Evolutionary conservation across 1,140 invertebrate species (phyloP).

Genomic region (Geopemphigus sp.): DNA sequence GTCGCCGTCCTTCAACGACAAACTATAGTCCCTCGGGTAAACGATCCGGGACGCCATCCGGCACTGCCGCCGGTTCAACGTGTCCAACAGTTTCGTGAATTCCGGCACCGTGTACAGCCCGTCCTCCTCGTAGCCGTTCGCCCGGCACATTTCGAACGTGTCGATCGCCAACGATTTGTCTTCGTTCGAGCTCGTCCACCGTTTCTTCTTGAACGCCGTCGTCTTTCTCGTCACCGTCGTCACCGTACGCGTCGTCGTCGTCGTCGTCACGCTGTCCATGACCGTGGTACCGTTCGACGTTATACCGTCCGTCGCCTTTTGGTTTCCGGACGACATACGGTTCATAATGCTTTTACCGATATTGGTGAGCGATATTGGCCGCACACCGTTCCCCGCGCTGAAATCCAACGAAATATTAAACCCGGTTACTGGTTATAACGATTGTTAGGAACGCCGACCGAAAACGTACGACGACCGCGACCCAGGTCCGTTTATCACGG

Average conservation of each 20-base stretch:
- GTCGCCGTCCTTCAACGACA: conserved; percentile 5
- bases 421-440: too few relatives aligned
- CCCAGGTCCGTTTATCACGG: too few relatives aligned
- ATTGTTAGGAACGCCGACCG: too few relatives aligned
- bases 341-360: too few relatives aligned
- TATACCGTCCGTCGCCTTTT: background rate
- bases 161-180: background rate
- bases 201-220: background rate
- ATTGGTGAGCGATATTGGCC: too few relatives aligned
- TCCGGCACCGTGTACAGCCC: conserved; percentile 16
- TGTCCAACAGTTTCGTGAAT: conserved; percentile 16
- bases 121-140: conserved; percentile 31
- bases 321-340: background rate
- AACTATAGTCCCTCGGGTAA: conserved; percentile 34
- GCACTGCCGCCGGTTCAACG: conserved; percentile 5
- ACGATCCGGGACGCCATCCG: background rate
- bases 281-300: too few relatives aligned
- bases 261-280: too few relatives aligned
- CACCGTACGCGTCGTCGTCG: conserved; percentile 33
- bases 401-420: too few relatives aligned
- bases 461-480: too few relatives aligned
- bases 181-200: background rate
- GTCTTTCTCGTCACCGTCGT: background rate
- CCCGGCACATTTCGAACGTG: conserved; percentile 2
- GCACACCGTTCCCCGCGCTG: too few relatives aligned